Evolutionary conservation across 2,797 vertebrate genomes (phyloP).

Genomic region (Antennarius maculatus): DNA sequence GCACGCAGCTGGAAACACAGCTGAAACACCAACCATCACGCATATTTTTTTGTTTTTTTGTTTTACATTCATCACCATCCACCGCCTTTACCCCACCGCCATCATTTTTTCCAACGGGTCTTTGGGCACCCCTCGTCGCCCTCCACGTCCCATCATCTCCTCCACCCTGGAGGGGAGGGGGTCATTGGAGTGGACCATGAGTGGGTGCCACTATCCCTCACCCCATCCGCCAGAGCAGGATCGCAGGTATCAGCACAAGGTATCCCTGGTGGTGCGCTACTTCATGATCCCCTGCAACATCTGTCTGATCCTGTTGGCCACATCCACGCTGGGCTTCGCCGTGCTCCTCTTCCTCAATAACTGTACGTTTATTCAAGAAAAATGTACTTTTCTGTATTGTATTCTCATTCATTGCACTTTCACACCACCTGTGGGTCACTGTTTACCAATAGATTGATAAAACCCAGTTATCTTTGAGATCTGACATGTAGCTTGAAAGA

Average conservation of each 20-base stretch:
- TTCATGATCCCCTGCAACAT: constrained; percentile 99
- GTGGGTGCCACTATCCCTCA: constrained; percentile 85
- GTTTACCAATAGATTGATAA: constrained; percentile 1
- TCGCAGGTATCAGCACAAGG: constrained; percentile 91
- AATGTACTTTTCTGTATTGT: constrained; percentile 11
- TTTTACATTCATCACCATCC: constrained; percentile 41
- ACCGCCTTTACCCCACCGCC: constrained; percentile 48
- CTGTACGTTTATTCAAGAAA: constrained; percentile 85
- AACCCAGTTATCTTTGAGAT: neutral
- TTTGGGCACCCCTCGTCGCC: constrained; percentile 69
- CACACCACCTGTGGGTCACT: neutral
- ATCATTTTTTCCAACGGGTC: constrained; percentile 76
- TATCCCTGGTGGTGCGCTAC: constrained; percentile 94
- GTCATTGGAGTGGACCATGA: constrained; percentile 85
- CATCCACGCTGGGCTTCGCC: constrained; percentile 91
- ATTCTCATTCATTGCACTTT: constrained; percentile 5
- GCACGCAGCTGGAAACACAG: constrained; percentile 68
- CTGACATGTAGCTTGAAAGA: neutral
- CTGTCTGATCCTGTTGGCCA: constrained; percentile 96
- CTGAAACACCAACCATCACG: constrained; percentile 60
- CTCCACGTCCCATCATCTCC: constrained; percentile 68
- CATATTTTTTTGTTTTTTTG: constrained; percentile 15
- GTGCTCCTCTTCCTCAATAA: constrained; percentile 97
- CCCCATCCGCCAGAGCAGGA: constrained; percentile 85
- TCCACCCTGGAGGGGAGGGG: constrained; percentile 73